phyloP scores from a whole-genome alignment of 2,797 vertebrate genomes.

The Nannoperca obscura region DNA sequence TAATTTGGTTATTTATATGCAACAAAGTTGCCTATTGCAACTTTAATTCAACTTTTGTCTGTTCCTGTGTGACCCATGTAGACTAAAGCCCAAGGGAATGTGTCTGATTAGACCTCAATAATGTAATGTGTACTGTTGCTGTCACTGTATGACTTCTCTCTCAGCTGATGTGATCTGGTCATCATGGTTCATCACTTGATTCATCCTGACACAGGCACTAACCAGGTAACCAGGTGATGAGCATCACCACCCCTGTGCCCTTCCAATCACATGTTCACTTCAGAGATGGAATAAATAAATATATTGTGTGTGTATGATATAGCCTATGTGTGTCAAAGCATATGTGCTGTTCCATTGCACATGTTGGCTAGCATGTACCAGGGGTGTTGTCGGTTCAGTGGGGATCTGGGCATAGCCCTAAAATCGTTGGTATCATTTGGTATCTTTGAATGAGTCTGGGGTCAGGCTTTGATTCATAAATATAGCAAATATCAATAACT shows the following conservation, averaged over 20 bases:
- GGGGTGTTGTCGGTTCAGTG: background rate
- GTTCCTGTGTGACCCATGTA: background rate
- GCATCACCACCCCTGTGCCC: constrained; percentile 50
- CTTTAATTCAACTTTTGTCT: background rate
- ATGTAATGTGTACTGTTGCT: background rate
- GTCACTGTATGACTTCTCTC: constrained; percentile 33
- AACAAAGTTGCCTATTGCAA: background rate
- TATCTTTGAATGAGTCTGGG: background rate
- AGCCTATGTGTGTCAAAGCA: too few species aligned
- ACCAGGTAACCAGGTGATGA: constrained; percentile 46
- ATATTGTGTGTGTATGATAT: background rate
- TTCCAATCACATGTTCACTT: constrained; percentile 55
- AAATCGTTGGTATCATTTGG: too few species aligned
- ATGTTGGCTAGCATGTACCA: background rate
- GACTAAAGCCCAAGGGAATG: background rate
- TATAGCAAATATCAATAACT: background rate
- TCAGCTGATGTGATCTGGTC: constrained; percentile 56
- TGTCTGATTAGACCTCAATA: constrained; percentile 34
- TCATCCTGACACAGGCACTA: constrained; percentile 45
- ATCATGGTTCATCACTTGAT: constrained; percentile 39
- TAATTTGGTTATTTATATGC: constrained; percentile 10
- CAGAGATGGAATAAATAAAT: constrained; percentile 44
- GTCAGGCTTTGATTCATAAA: background rate
- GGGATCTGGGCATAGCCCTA: too few species aligned
- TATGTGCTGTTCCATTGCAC: background rate